phyloP scores from a whole-genome alignment of 2,113 vertebrate genomes.

The Hiodon tergisus region DNA sequence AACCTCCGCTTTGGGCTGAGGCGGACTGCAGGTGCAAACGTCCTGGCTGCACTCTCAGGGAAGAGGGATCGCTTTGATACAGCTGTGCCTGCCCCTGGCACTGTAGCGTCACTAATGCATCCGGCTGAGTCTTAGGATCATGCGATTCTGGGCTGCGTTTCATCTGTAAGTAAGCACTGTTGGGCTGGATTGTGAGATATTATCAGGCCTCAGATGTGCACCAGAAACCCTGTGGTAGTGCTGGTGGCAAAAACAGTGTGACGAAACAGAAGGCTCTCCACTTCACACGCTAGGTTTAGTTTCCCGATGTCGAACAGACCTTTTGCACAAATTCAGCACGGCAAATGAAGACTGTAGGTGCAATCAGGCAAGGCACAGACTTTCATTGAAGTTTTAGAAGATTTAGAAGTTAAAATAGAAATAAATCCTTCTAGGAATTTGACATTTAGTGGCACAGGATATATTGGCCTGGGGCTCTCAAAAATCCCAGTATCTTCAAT shows the following conservation, averaged over 20 bases:
- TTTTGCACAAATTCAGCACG: conserved; percentile 35
- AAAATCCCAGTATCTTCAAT: too few relatives aligned
- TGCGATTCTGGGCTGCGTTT: conserved; percentile 30
- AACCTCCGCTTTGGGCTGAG: conserved; percentile 12
- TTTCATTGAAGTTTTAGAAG: conserved; percentile 45
- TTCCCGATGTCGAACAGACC: not conserved
- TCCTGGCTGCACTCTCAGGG: not conserved
- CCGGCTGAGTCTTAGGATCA: conserved; percentile 39
- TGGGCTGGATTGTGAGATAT: conserved; percentile 35
- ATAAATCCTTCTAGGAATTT: conserved; percentile 24
- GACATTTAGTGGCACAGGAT: not conserved
- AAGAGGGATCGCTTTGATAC: not conserved
- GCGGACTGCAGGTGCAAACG: conserved; percentile 38
- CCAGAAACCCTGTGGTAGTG: too few relatives aligned
- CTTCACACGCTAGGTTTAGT: too few relatives aligned
- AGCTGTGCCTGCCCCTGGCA: conserved; percentile 6
- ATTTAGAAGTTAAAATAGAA: conserved; percentile 36
- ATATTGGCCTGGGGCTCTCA: too few relatives aligned
- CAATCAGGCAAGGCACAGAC: conserved; percentile 15
- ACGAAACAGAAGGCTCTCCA: too few relatives aligned
- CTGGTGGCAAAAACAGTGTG: too few relatives aligned
- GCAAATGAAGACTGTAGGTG: not conserved
- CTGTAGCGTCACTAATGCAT: conserved; percentile 37
- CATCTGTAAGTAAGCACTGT: conserved; percentile 26
- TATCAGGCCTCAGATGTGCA: not conserved